Percentiles rank a stretch among this genome's conserved stretches.
Conservation (phyloP, 1,140 invertebrate genomes). For the Camponotus pennsylvanicus region DNA sequence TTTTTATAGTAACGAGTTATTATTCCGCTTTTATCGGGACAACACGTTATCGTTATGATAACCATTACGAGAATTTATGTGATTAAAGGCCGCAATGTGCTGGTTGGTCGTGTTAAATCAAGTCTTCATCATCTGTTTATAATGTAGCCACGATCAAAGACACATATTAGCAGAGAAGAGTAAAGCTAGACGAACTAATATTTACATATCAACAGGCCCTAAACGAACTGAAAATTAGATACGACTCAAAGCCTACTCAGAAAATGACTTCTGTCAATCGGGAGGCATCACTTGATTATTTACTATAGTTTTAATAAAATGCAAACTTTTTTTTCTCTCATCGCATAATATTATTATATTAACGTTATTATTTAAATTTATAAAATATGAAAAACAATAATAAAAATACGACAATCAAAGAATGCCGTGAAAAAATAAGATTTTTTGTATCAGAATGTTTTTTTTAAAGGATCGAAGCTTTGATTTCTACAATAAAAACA, state of each 20-base stretch:
- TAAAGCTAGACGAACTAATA: neutral
- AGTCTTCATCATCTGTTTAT: neutral
- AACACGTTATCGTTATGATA: neutral
- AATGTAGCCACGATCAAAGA: neutral
- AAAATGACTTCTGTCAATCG: neutral
- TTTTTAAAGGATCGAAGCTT: neutral
- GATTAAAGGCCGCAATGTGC: neutral
- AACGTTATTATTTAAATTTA: neutral
- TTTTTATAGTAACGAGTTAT: neutral
- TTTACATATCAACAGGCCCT: neutral
- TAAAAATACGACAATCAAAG: neutral
- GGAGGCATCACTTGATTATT: neutral
- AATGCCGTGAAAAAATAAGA: neutral
- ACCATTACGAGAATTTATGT: neutral
- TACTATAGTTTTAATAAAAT: neutral
- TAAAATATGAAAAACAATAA: no score
- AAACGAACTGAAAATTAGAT: slow-evolving; percentile 21
- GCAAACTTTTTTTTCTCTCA: neutral
- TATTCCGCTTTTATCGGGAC: neutral
- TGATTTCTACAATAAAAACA: neutral
- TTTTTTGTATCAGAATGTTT: neutral
- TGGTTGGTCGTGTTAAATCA: slow-evolving; percentile 8
- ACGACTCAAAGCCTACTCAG: neutral
- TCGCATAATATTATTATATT: neutral
- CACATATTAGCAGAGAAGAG: neutral